Conservation (phyloP, 2,113 vertebrate genomes). For the Percina caprodes region DNA sequence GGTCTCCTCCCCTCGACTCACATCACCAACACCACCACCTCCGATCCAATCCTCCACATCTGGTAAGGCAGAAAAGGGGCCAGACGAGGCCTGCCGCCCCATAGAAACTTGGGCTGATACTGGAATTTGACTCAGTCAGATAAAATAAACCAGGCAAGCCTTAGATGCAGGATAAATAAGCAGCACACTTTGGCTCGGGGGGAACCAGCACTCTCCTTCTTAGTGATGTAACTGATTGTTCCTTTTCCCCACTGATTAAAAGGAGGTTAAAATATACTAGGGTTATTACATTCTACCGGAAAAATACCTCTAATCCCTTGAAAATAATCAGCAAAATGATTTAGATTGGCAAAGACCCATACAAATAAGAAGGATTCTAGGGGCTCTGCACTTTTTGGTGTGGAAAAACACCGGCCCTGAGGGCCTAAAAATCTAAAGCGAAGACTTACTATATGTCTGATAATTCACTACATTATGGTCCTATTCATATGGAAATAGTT, state of each 20-base stretch:
- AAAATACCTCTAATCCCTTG: slow-evolving; percentile 78
- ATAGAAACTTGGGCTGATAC: slow-evolving; percentile 59
- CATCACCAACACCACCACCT: slow-evolving; percentile 33
- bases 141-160: slow-evolving; percentile 80
- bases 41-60: slow-evolving; percentile 59
- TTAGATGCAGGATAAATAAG: slow-evolving; percentile 81
- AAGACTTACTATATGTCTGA: slow-evolving; percentile 9
- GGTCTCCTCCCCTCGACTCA: not conserved
- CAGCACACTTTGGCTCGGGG: slow-evolving; percentile 58
- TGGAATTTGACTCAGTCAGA: slow-evolving; percentile 77
- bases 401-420: slow-evolving; percentile 52
- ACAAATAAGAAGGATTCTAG: slow-evolving; percentile 39
- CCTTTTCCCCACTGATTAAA: slow-evolving; percentile 80
- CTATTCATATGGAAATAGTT: slow-evolving; percentile 29
- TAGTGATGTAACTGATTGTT: slow-evolving; percentile 78
- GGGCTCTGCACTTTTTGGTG: slow-evolving; percentile 37
- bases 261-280: slow-evolving; percentile 76
- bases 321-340: slow-evolving; percentile 79
- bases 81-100: slow-evolving; percentile 31
- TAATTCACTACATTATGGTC: not conserved
- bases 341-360: slow-evolving; percentile 68
- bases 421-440: slow-evolving; percentile 32
- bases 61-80: slow-evolving; percentile 47
- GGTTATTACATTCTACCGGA: slow-evolving; percentile 72
- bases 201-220: slow-evolving; percentile 36